Base-by-base conservation (phyloP, 2,888 invertebrate species). In the Napeogenes inachia region DNA sequence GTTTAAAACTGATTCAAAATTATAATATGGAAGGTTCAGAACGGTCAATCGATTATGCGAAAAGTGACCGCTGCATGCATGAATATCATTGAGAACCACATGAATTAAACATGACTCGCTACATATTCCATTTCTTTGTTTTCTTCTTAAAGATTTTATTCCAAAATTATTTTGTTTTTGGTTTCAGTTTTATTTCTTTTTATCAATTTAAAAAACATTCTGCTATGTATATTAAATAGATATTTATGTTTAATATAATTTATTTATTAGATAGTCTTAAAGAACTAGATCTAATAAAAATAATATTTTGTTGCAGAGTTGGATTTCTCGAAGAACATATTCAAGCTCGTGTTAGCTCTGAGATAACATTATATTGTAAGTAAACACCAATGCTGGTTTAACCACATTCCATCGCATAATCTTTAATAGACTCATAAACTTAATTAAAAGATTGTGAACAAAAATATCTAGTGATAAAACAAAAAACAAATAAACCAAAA, bases 41-140 rank as follows among this genome's bases (percentile, higher is more conserved):
- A 8, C 30, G 50, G 10, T 30, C 10, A 50, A 50, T 30, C 50
- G 50, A 50, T 50, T 50, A 50, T 50, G 50, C 50, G 50, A 30
- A 50, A 30, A 30, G 21, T 30, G 50, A 12, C 50, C 21, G 30
- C 50, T 50, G 50, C 8, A 50, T 30, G 30, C 50, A 50, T 50
- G 50, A 50, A 50, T 50, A 50, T 50, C n/a, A 50, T 50, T 50
- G 21, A 50, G 30, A 50, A 50, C 21, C 12, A 47, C 13, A 50
- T 50, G 50, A 50, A 50, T 50, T n/a, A 50, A 8, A 30, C 50
- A 50, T 50, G 12, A 3, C 30, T 50, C 8, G 30, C 8, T 50
- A 30, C 30, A 50, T 10, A 12, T 50, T 50, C 30, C 30, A 4
- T 8, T 21, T 21, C 12, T 30, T 50, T 30, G 50, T 30, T 30